Base-by-base conservation (phyloP, 2,797 vertebrate genomes). In the Apogon hyalosoma region DNA sequence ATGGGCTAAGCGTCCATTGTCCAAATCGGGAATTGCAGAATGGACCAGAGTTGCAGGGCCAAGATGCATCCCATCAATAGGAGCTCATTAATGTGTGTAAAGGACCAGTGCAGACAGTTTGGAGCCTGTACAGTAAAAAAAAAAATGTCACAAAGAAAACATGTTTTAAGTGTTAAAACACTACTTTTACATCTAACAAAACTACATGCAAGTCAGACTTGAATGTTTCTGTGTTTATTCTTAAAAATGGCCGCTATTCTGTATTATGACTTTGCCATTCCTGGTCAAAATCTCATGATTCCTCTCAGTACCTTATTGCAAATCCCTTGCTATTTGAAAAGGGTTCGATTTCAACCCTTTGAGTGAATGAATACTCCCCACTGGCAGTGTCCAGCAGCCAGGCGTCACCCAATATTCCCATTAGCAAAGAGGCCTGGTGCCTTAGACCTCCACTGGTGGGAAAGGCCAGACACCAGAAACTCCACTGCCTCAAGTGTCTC, bases 381-480 rank as follows among this genome's bases (percentile, higher is more conserved):
- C 67, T 75, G 73, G 75, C 72, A 77, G 68, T 61, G 79, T 82
- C 85, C 82, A 84, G 70, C 64, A 77, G 71, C 70, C 77, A 77
- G 79, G 72, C 63, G 82, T 90, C 87, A 88, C 81, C 86, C 85
- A 91, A 83, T 88, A 88, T 87, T 89, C 86, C 89, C 87, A 85
- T 86, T 90, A 88, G 82, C 41, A 69, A 56, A 69, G 57, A 79
- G 66, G 76, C 50, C 79, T 73, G 83, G 78, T 84, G 83, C 80
- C 86, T 85, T 48, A 79, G 84, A 88, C 84, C 69, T 87, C 83
- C 77, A 78, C 72, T 85, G 81, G 85, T 87, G 87, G 87, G 90
- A 89, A 86, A 87, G 82, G 76, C 77, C 88, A 86, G 89, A 89
- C 78, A 78, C 63, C 77, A 86, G 84, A 77, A 89, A 70, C 86